A percentile compares a stretch with the other conserved stretches of the same genome.
These are phyloP conservation scores for Zapornia atra DNA, from an alignment of 2,113 vertebrate species.

Conservation along the genomic window DNA sequence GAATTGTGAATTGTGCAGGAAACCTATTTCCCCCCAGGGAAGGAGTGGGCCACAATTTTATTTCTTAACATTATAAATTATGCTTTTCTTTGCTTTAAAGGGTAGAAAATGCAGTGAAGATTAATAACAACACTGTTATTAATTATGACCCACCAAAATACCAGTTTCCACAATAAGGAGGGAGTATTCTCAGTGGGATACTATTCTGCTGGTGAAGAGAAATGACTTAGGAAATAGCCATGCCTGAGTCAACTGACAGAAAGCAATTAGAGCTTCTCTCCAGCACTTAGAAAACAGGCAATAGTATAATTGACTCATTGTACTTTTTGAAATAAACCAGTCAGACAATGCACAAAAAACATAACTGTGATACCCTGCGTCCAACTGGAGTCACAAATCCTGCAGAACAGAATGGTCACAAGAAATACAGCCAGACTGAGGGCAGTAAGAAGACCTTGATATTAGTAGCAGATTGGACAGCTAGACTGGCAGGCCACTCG, in stretches of 20 bases:
- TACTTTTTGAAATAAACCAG: conserved; percentile 14
- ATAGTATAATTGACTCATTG: background rate
- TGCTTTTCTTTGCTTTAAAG: background rate
- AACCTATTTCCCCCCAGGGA: conserved; percentile 17
- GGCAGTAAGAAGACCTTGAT: background rate
- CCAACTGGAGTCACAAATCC: background rate
- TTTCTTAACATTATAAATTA: conserved; percentile 21
- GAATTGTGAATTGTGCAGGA: background rate
- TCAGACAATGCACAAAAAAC: background rate
- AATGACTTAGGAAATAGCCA: conserved; percentile 33
- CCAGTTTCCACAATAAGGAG: background rate
- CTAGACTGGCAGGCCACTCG: background rate
- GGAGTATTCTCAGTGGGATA: conserved; percentile 1
- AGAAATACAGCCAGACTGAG: background rate
- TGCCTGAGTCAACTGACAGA: conserved; percentile 9
- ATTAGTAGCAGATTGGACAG: background rate
- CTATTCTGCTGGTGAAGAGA: conserved; percentile 1
- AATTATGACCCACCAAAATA: conserved; percentile 36
- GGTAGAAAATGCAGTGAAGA: conserved; percentile 18
- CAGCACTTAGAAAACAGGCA: background rate
- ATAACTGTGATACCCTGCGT: background rate
- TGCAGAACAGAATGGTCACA: background rate
- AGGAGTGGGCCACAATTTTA: background rate
- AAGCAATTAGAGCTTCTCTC: conserved; percentile 38
- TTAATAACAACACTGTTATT: conserved; percentile 27